These are phyloP conservation scores for Parochlus steinenii DNA, from an alignment of 2,888 invertebrate genomes.

Conservation along the genomic window DNA sequence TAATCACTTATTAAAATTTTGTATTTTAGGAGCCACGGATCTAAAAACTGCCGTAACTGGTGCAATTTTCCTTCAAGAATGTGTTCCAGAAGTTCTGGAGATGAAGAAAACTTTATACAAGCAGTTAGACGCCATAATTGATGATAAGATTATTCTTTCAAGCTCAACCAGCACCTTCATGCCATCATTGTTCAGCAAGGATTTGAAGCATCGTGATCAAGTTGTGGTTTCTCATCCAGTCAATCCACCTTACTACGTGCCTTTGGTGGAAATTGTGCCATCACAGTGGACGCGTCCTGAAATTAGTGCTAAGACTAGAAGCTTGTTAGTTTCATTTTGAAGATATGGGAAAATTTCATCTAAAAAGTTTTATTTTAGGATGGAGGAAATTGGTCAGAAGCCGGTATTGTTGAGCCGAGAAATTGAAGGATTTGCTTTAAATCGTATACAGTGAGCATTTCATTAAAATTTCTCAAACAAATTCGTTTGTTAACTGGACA, in stretches of 20 bases:
- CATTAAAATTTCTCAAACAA: slow-evolving; percentile 1
- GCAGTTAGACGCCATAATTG: slow-evolving; percentile 59
- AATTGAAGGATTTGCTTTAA: slow-evolving; percentile 83
- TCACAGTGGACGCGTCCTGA: slow-evolving; percentile 82
- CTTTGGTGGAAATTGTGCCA: slow-evolving; percentile 85
- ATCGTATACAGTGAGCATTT: slow-evolving; percentile 67
- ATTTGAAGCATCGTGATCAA: slow-evolving; percentile 51
- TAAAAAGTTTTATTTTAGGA: slow-evolving; percentile 20
- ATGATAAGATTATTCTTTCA: slow-evolving; percentile 63
- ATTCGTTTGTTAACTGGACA: background rate
- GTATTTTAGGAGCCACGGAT: slow-evolving; percentile 36
- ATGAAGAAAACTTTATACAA: slow-evolving; percentile 67
- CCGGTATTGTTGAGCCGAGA: slow-evolving; percentile 77
- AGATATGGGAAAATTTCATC: background rate
- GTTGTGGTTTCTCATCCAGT: slow-evolving; percentile 66
- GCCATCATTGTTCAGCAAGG: slow-evolving; percentile 72
- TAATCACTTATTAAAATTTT: background rate
- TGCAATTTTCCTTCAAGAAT: slow-evolving; percentile 79
- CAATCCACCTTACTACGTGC: slow-evolving; percentile 93
- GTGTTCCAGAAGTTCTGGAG: slow-evolving; percentile 77
- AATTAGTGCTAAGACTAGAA: slow-evolving; percentile 54
- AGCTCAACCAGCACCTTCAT: slow-evolving; percentile 88
- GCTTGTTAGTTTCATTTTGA: slow-evolving; percentile 21
- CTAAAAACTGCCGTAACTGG: slow-evolving; percentile 54
- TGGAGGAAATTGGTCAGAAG: slow-evolving; percentile 81